Evolutionary conservation across 2,113 vertebrate genomes (phyloP), one percentile per base, ranked within the genome.

Genomic region (Burhinus bistriatus): DNA sequence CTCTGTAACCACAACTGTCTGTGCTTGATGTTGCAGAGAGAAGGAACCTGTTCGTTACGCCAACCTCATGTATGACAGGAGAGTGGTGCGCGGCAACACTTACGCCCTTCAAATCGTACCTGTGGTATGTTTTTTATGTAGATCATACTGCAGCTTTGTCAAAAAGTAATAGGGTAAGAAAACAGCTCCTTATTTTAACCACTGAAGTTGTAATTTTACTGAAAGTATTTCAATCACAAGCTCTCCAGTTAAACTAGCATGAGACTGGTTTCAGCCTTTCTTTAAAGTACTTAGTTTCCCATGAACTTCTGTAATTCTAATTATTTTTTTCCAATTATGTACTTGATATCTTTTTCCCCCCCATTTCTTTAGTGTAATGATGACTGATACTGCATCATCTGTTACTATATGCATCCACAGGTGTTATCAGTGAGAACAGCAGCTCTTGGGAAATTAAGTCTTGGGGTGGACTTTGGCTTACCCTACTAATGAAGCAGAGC

Each of bases 11-110:
- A 0, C 38, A 9, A 2, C 51, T n/a, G 3, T 13, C 14, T 62
- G 72, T 42, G 44, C 94, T 70, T 71, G 89, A 6, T 84, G 47
- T 95, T 93, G 17, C 97, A 99, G 99, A 89, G 83, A 83, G 49
- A 98, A 98, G 52, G 96, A 93, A 5, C 86, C 95, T 5, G 7
- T 32, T 15, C 94, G 13, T 29, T 98, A 97, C 61, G 98, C 98
- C 87, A 99, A 99, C 97, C 99, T 99, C 57, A 99, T 99, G 99
- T 98, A 98, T 49, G 99, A 99, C 93, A 96, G 98, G 5, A 98
- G 99, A 29, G 99, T 99, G 86, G 98, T 99, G 93, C 98, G 99
- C n/a, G 99, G 99, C 94, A 99, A 98, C 91, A 99, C 98, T 0
- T 98, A 99, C 0, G 98, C 98, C 10, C 95, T 98, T 9, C 97